Evolutionary conservation across 2,888 invertebrate genomes (phyloP).

Genomic region (Hoplodrina blanda): DNA sequence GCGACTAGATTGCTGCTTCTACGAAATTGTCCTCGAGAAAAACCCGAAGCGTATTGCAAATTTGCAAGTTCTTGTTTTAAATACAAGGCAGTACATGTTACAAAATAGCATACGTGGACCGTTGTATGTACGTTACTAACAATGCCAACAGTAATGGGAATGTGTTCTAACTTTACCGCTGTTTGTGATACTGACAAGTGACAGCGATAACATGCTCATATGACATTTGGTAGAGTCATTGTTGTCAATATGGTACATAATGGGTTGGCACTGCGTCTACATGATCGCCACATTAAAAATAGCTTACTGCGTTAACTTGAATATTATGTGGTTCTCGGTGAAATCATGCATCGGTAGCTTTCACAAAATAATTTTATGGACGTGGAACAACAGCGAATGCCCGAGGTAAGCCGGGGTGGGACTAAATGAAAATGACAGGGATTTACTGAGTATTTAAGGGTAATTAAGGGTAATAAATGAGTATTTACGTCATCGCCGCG

Average conservation of each 20-base stretch:
- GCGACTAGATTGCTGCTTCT: constrained; percentile 34
- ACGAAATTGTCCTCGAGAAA: constrained; percentile 39
- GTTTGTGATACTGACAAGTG: constrained; percentile 35
- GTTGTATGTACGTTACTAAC: constrained; percentile 28
- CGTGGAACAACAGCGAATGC: constrained; percentile 43
- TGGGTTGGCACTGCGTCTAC: constrained; percentile 16
- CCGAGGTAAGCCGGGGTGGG: constrained; percentile 26
- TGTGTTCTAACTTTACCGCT: constrained; percentile 40
- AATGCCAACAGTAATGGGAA: constrained; percentile 40
- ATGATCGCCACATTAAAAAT: constrained; percentile 46
- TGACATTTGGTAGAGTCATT: constrained; percentile 52
- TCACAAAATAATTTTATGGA: constrained; percentile 59
- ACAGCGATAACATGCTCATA: constrained; percentile 29
- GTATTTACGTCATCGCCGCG: constrained; percentile 48
- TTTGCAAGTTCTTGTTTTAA: constrained; percentile 45
- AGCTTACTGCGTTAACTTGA: constrained; percentile 52
- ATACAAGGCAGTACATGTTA: constrained; percentile 51
- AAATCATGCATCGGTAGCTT: constrained; percentile 60
- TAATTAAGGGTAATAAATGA: constrained; percentile 56
- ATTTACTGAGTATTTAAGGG: constrained; percentile 46
- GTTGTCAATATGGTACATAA: constrained; percentile 39
- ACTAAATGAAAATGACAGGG: constrained; percentile 52
- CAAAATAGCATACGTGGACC: constrained; percentile 46
- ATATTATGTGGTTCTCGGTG: constrained; percentile 50
- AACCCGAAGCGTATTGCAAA: constrained; percentile 37